Evolutionary conservation across 2,797 vertebrate species (phyloP).

Genomic region (Scleropages formosus): DNA sequence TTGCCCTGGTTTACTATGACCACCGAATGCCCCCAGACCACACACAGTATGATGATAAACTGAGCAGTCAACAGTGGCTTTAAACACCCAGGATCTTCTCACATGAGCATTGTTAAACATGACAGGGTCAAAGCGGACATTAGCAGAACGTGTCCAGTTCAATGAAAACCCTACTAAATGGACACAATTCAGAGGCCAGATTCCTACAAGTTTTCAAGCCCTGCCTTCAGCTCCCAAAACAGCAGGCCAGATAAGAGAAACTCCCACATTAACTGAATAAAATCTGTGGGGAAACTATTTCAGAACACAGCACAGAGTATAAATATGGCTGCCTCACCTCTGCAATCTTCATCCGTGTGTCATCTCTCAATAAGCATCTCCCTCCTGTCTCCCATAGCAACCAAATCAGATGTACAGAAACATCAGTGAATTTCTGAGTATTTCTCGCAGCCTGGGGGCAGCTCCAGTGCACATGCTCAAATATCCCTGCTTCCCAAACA

Average conservation of each 20-base stretch:
- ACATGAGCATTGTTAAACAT: too few relatives aligned
- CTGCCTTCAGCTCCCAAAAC: not conserved
- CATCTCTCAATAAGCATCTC: constrained; percentile 21
- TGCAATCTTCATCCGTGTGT: constrained; percentile 15
- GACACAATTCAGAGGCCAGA: too few relatives aligned
- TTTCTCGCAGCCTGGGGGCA: constrained; percentile 13
- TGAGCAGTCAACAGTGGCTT: too few relatives aligned
- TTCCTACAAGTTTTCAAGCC: constrained; percentile 15
- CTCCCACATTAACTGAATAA: constrained; percentile 9
- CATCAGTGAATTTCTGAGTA: not conserved
- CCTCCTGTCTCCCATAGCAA: constrained; percentile 31
- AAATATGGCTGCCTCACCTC: constrained; percentile 12
- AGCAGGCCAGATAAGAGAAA: not conserved
- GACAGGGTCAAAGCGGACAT: too few relatives aligned
- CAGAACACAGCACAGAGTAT: not conserved
- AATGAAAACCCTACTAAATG: too few relatives aligned
- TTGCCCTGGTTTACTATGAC: too few relatives aligned
- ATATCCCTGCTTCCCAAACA: not conserved
- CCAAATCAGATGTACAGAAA: constrained; percentile 13
- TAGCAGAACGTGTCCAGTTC: too few relatives aligned
- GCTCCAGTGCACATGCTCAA: constrained; percentile 11
- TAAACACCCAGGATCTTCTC: too few relatives aligned
- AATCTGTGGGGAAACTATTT: not conserved
- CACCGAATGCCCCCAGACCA: too few relatives aligned
- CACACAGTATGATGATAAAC: too few relatives aligned